These are phyloP conservation scores for Eristalis intricaria DNA, from an alignment of 2,888 invertebrate species.

Conservation along the genomic window DNA sequence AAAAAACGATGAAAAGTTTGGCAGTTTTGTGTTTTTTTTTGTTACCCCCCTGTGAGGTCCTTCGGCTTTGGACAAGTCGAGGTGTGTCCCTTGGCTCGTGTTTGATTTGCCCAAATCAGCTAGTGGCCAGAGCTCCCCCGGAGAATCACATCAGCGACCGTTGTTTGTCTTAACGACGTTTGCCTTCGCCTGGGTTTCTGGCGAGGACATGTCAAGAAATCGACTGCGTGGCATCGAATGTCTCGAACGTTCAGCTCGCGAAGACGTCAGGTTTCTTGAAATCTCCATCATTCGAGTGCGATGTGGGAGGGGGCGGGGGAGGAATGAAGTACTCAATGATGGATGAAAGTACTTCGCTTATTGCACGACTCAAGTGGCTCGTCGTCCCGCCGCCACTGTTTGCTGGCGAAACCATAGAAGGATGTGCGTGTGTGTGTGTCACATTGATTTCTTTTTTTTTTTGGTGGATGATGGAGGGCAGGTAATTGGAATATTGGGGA, in stretches of 20 bases:
- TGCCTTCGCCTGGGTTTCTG: neutral
- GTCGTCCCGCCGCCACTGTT: neutral
- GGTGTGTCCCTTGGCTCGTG: neutral
- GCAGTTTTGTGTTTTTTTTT: neutral
- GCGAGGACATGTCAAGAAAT: conserved; percentile 8
- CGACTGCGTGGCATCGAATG: neutral
- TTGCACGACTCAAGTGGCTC: conserved; percentile 20
- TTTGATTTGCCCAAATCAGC: neutral
- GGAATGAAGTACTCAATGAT: neutral
- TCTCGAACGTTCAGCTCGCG: neutral
- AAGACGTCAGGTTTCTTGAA: too few relatives aligned
- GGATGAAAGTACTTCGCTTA: conserved; percentile 8
- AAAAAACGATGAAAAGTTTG: neutral
- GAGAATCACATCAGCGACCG: too few relatives aligned
- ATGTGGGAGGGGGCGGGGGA: too few relatives aligned
- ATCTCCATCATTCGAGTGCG: too few relatives aligned
- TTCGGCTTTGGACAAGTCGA: neutral
- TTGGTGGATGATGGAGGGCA: neutral
- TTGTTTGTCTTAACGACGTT: neutral
- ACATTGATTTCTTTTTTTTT: neutral
- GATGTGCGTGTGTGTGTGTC: neutral
- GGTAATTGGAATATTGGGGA: neutral
- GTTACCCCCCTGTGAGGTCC: too few relatives aligned
- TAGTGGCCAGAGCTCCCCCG: neutral
- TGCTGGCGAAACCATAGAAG: neutral